Evolutionary conservation across 2,888 invertebrate species (phyloP).

Genomic region (Syrista parreyssii): DNA sequence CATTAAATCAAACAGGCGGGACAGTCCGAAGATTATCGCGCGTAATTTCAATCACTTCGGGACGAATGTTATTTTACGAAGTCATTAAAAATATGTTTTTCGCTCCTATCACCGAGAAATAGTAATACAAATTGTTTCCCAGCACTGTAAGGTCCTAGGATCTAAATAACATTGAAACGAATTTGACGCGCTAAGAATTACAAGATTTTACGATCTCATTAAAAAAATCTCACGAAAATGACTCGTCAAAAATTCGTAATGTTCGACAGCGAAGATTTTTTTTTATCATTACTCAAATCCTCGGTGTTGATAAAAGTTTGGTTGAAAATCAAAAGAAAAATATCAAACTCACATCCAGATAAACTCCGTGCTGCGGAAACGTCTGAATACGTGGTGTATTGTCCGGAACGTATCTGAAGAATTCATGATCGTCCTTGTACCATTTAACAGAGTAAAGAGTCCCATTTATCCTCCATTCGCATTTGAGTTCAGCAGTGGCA

Average conservation of each 20-base stretch:
- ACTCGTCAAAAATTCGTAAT: neutral
- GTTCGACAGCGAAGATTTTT: no score
- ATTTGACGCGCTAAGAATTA: neutral
- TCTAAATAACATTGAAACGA: neutral
- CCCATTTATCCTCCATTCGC: constrained; percentile 45
- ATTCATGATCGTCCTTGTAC: constrained; percentile 59
- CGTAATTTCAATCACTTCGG: neutral
- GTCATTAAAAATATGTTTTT: neutral
- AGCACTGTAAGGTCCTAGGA: neutral
- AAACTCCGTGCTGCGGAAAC: constrained; percentile 46
- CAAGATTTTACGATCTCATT: neutral
- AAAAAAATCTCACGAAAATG: neutral
- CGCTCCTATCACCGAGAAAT: neutral
- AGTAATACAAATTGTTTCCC: neutral
- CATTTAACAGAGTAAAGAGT: constrained; percentile 55
- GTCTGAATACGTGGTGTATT: constrained; percentile 41
- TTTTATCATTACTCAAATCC: no score
- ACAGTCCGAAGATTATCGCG: neutral
- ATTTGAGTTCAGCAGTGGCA: constrained; percentile 40
- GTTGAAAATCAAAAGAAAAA: neutral
- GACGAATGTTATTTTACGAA: neutral
- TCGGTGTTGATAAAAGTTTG: neutral
- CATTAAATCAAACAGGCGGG: neutral
- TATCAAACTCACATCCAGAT: constrained; percentile 47
- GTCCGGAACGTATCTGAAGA: constrained; percentile 53